Base-by-base conservation (phyloP, 2,888 invertebrate genomes). In the Scrobipalpa costella region DNA sequence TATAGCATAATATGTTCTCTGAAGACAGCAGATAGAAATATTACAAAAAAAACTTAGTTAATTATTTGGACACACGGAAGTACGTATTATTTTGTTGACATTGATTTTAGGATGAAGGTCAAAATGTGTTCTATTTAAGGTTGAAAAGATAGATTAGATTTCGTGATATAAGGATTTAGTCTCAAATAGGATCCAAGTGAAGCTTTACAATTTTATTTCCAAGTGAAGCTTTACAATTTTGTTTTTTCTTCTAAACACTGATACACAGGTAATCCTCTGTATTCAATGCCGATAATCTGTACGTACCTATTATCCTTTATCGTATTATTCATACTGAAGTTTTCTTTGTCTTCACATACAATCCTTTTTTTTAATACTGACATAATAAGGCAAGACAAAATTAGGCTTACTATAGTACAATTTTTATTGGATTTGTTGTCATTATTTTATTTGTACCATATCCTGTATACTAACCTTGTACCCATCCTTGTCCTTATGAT, bases 401-500 rank as follows among this genome's bases (percentile, higher is more conserved):
- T 27, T 2, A 27, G 27, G 27, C 27, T 27, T 27, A 27, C 2
- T 5, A 27, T 27, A 27, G 5, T 5, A 27, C 27, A 27, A 38
- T 38, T 2, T 38, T 38, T 8, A 8, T 38, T 38, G 8, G 38
- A 2, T 2, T 8, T 38, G 11, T 5, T 38, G 11, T 1, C 38
- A 38, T 38, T 11, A 38, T n/a, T 13, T 38, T 2, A 38, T 13
- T 38, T 38, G 7, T n/a, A n/a, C 1, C 47, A 47, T 15, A 13
- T 47, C n/a, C 15, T 13, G n/a, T 47, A 1, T 6, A 63, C 76
- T 75, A 69, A 93, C 93, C 88, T 95, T 95, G 77, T 95, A 95
- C 59, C 94, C 95, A 90, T 95, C 94, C 72, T 94, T 94, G 67
- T 94, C 93, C 69, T 94, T 94, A 66, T 93, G 93, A 65, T 93